These are phyloP conservation scores for Callyntrura sp. DNA, from an alignment of 2,888 invertebrate genomes.

Conservation along the genomic window DNA sequence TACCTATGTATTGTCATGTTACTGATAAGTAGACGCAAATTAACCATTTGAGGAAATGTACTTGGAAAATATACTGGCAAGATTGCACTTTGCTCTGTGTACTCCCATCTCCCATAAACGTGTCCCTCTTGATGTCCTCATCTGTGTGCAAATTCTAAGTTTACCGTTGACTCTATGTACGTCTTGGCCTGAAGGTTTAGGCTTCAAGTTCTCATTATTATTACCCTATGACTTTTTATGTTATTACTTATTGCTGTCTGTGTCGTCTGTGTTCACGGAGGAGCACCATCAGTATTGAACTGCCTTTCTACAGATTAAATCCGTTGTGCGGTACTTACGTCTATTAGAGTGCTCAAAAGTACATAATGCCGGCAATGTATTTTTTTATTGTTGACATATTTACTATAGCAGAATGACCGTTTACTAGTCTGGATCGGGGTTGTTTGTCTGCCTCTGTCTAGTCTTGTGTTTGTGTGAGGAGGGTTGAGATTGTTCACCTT, in stretches of 20 bases:
- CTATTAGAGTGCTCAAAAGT: background rate
- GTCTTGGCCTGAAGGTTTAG: slow-evolving; percentile 13
- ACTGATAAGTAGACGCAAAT: slow-evolving; percentile 52
- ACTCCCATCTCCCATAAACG: slow-evolving; percentile 13
- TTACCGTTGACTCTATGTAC: slow-evolving; percentile 13
- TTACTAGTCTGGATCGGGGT: too few relatives aligned
- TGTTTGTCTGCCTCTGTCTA: too few relatives aligned
- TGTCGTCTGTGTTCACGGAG: background rate
- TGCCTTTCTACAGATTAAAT: background rate
- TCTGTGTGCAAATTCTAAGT: background rate
- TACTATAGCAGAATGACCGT: background rate
- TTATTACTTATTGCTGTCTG: background rate
- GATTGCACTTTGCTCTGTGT: background rate
- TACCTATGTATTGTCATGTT: slow-evolving; percentile 27
- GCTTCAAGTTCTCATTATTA: slow-evolving; percentile 4
- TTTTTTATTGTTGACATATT: background rate
- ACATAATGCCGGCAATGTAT: background rate
- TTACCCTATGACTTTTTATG: background rate
- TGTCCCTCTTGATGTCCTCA: slow-evolving; percentile 9
- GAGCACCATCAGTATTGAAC: too few relatives aligned
- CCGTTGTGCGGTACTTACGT: too few relatives aligned
- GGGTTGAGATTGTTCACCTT: slow-evolving; percentile 8
- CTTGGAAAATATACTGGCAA: background rate
- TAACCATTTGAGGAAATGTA: slow-evolving; percentile 5
- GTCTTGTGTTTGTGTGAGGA: too few relatives aligned